Evolutionary conservation across 2,113 vertebrate genomes (phyloP), one percentile per base, ranked within the genome.

Genomic region (Zosterops lateralis): DNA sequence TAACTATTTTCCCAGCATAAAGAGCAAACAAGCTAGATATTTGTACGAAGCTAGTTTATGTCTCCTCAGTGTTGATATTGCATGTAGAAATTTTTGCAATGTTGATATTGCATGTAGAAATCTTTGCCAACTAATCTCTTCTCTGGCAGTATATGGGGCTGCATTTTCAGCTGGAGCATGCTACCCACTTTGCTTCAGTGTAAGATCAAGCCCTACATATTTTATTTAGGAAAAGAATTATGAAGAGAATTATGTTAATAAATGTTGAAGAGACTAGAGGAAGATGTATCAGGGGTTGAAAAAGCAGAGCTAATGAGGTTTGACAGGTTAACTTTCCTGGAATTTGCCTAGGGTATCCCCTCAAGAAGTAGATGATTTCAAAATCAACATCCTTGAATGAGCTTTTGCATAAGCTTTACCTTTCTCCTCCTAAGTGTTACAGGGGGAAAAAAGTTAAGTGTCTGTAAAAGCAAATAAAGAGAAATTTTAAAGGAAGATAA

Each of bases 301-400:
- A 94, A 96, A 87, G 80, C 90, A 57, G 62, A 80, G 74, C 89
- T 97, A 96, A 97, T 87, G 56, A 73, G n/a, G 32, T 71, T 73
- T 95, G 97, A 96, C 97, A 94, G 95, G 61, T 75, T 77, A 54
- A 68, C 91, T 93, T 95, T 85, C 87, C 93, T 13, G 6, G 56
- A 94, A 92, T 93, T 80, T 16, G 79, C 89, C 92, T 89, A 81
- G 92, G 93, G 94, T 93, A 92, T 96, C 89, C 96, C 96, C 96
- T 91, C 74, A 92, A 96, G 97, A 96, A 95, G 93, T 57, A 93
- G 71, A 91, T 47, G 51, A 64, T 92, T 95, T 94, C 92, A 89
- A 78, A 90, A 92, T 75, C 91, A 75, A 84, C 65, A 79, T 90
- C 88, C 95, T 89, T 94, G 34, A 91, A 76, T 73, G 86, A 95